Base-by-base conservation (phyloP, 2,113 vertebrate genomes). In the Electrona antarctica region DNA sequence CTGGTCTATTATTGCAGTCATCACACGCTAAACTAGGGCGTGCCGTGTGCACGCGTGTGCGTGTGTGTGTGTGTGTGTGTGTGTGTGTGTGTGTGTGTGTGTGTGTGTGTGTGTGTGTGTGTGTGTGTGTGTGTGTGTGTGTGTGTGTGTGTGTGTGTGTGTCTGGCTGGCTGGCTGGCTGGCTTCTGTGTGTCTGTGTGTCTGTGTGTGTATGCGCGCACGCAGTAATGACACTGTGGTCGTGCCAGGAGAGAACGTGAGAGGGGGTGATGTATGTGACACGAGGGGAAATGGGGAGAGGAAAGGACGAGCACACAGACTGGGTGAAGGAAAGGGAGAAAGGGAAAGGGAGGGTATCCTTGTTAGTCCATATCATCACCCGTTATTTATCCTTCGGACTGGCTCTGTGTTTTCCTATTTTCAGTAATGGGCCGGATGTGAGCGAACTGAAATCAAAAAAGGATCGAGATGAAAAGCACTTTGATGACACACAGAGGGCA, bases 321-420 rank as follows among this genome's bases (percentile, higher is more conserved):
- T 52, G 58, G 58, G 61, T 4, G 33, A 41, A 41, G 33, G 15
- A 7, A 48, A 80, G 55, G 5, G 57, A 64, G 57, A 60, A 5
- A 59, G 81, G 78, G 85, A 78, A 67, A 76, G 81, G 81, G 78
- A 50, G 87, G 79, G 48, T 1, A 56, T 80, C 83, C 47, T 80
- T 87, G 55, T 58, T 67, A 54, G 75, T 73, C 55, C 74, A 58
- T 58, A 76, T 52, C 60, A 70, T 83, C 70, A n/a, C 57, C 33
- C 45, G 29, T 64, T 29, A 52, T 78, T 79, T 8, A 29, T 59
- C 64, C 66, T n/a, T 12, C 51, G n/a, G 64, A 67, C 78, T 70
- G 0, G 21, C 51, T 50, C 2, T 52, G 71, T 33, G 50, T 61
- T n/a, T 46, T 68, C 5, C 0, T 77, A 77, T 73, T 84, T 7